Evolutionary conservation across 2,113 vertebrate genomes (phyloP), one percentile per base, ranked within the genome.

Genomic region (Nansenia antarctica): DNA sequence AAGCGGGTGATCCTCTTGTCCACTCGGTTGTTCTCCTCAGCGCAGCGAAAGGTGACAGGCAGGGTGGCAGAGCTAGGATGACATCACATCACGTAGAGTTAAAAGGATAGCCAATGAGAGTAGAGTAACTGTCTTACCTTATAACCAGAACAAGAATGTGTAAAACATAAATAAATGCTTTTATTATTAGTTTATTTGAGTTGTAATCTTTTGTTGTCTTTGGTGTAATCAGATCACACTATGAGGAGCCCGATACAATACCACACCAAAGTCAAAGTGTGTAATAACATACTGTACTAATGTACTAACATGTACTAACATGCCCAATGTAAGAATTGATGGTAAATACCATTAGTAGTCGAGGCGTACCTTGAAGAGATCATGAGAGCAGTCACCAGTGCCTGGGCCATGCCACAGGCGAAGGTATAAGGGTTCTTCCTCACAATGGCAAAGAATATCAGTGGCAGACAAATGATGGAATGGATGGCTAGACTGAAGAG

Each of bases 1-100:
- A 99, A 99, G 72, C 98, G 94, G 0, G 97, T 99, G 89, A 99
- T 98, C 70, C 98, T 92, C 85, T 95, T 98, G 90, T 99, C 97
- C 0, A 99, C 89, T 0, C 69, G 74, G 67, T 98, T 98, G 80
- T 98, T 98, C 65, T 98, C 96, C 86, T 99, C 98, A 0, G 95
- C 93, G 69, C 98, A 99, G 59, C 94, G 95, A 88, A 99, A 98
- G n/a, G 97, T 99, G 78, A 99, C 92, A 1, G 98, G 98, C 82
- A 99, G 89, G 26, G 97, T 98, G 55, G 98, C 98, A 2, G 98
- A 99, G 84, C 98, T 99, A 81, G 27, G 37, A 65, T 12, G 12
- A 62, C 2, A 20, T 18, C 14, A 6, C 14, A 8, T 49, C n/a
- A n/a, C n/a, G n/a, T 49, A 20, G 20, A 20, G 45, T 49, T 49